Percentiles rank a stretch among this genome's conserved stretches.
Conservation (phyloP, 2,888 invertebrate genomes). For the Emesis furor region DNA sequence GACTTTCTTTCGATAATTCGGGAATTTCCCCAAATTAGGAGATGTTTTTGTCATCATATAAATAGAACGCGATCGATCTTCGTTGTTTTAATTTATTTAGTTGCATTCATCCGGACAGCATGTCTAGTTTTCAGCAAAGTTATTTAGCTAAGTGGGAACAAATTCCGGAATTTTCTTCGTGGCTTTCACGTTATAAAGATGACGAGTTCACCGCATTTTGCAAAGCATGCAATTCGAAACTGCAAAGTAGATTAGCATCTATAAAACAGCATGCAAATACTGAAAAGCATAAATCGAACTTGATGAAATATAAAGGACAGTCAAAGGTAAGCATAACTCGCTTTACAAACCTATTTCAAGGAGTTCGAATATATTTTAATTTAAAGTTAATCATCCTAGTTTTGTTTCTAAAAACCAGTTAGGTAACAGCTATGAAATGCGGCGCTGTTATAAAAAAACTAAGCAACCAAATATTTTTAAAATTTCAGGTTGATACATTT, state of each 20-base stretch:
- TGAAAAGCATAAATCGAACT: slow-evolving; percentile 1
- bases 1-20: too few relatives aligned
- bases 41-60: too few relatives aligned
- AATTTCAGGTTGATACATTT: background rate
- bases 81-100: too few relatives aligned
- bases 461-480: too few relatives aligned
- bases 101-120: background rate
- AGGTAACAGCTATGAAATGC: too few relatives aligned
- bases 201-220: background rate
- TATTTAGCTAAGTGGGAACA: slow-evolving; percentile 51
- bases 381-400: background rate
- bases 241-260: background rate
- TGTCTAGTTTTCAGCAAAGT: slow-evolving; percentile 56
- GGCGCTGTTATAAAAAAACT: too few relatives aligned
- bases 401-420: background rate
- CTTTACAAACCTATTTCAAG: background rate
- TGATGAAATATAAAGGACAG: background rate
- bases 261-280: slow-evolving; percentile 10
- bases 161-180: slow-evolving; percentile 47
- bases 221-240: background rate
- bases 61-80: too few relatives aligned
- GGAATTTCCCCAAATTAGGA: too few relatives aligned
- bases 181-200: slow-evolving; percentile 30
- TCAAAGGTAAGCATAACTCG: background rate
- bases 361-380: background rate